phyloP scores from a whole-genome alignment of 2,113 vertebrate genomes.

The Sitta europaea region DNA sequence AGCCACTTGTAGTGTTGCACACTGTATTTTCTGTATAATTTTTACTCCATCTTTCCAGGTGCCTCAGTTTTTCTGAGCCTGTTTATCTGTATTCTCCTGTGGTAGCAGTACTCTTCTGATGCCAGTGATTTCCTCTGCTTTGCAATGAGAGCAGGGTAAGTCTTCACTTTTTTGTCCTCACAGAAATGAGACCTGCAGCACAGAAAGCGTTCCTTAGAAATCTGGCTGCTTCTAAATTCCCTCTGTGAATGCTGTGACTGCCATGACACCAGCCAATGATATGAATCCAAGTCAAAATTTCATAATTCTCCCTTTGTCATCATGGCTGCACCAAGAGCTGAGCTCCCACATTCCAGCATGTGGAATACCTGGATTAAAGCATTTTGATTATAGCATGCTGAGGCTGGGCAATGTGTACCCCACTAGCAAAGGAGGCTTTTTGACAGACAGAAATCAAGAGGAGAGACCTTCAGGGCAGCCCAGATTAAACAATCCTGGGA shows the following conservation, averaged over 20 bases:
- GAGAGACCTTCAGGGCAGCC: neutral
- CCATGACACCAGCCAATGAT: neutral
- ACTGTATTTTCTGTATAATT: neutral
- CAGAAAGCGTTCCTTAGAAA: neutral
- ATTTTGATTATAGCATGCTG: neutral
- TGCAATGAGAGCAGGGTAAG: neutral
- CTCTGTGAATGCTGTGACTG: neutral
- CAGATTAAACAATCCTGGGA: neutral
- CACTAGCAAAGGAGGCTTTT: neutral
- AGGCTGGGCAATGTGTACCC: neutral
- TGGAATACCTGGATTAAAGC: neutral
- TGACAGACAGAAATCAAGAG: neutral
- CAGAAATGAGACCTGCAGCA: neutral
- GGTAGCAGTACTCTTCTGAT: neutral
- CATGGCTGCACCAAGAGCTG: neutral
- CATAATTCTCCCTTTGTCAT: neutral
- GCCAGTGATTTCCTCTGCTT: neutral
- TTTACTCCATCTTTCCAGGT: neutral
- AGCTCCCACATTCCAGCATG: neutral
- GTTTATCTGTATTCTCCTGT: neutral
- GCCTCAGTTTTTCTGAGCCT: neutral
- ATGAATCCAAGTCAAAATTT: neutral
- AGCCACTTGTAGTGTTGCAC: neutral
- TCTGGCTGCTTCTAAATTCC: neutral
- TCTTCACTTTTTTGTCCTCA: neutral